A percentile compares a stretch with the other conserved stretches of the same genome.
Conservation (phyloP, 2,113 vertebrate genomes). For the Erythrocercus mccallii region DNA sequence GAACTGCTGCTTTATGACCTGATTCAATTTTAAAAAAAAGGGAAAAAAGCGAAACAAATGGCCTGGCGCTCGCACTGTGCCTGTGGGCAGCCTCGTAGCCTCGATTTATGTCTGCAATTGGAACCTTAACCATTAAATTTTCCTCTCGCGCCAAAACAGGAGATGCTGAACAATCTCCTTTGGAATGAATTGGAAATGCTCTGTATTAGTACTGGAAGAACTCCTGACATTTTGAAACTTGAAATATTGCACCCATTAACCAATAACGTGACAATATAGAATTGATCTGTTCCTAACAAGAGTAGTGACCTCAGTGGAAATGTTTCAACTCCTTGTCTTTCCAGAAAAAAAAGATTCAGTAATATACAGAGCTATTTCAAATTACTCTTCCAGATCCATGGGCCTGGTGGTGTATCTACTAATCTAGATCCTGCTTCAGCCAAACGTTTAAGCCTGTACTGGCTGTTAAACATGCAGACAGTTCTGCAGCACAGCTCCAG, state of each 20-base stretch:
- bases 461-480: not conserved
- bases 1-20: conserved; percentile 70
- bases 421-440: conserved; percentile 43
- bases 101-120: conserved; percentile 21
- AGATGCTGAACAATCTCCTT: conserved; percentile 62
- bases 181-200: conserved; percentile 57
- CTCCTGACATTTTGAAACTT: not conserved
- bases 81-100: conserved; percentile 40
- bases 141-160: conserved; percentile 5
- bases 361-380: conserved; percentile 70
- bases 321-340: conserved; percentile 66
- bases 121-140: conserved; percentile 56
- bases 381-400: conserved; percentile 71
- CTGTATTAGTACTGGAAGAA: conserved; percentile 59
- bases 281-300: conserved; percentile 66
- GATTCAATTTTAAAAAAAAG: conserved; percentile 44
- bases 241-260: conserved; percentile 55
- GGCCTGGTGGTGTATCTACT: conserved; percentile 60
- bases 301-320: conserved; percentile 78
- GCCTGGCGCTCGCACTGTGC: conserved; percentile 52
- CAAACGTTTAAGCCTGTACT: not conserved
- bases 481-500: not conserved
- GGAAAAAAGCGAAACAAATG: not conserved
- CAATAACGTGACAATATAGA: conserved; percentile 39
- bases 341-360: conserved; percentile 54